Base-by-base conservation (phyloP, 2,113 vertebrate species). In the Andinoacara biseriatus region DNA sequence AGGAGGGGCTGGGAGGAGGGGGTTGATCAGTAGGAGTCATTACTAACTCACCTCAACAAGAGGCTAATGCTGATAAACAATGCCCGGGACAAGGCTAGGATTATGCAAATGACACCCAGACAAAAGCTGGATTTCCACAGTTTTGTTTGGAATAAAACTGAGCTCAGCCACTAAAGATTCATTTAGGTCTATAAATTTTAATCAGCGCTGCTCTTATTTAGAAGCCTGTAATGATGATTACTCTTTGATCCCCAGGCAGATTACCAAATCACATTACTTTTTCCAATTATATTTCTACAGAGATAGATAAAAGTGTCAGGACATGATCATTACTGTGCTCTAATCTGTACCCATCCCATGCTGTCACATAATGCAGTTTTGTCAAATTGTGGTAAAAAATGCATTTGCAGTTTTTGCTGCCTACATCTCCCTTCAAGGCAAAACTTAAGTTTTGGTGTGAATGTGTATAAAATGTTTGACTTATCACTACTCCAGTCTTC, bases 51-150 rank as follows among this genome's bases (percentile, higher is more conserved):
- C 90, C 74, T 95, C 92, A 91, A 84, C 91, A 92, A 91, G 86
- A 93, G 89, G 80, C 93, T 95, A 95, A 95, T 94, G 90, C 91
- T 78, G 94, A 90, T 94, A 95, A 96, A 96, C 93, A 96, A 94
- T 94, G 85, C 63, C 79, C 26, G 86, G 52, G 77, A 93, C 89
- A 94, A 93, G 91, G 86, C 79, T 59, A 90, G 90, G 93, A 95
- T 94, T 95, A 95, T 96, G 94, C 83, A 94, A 95, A 95, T 95
- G 69, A n/a, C 6, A 26, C 61, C 43, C 58, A 62, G 87, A 93
- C 92, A 93, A 76, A 86, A 92, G 80, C 60, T 84, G 85, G 90
- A 88, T 92, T 91, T 90, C 85, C 90, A 76, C 82, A 86, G 90
- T 94, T 95, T 94, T 92, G 89, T 56, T 54, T 90, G 87, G 91